Conservation (phyloP, 2,888 invertebrate species). For the Callyntrura guangdongensis region DNA sequence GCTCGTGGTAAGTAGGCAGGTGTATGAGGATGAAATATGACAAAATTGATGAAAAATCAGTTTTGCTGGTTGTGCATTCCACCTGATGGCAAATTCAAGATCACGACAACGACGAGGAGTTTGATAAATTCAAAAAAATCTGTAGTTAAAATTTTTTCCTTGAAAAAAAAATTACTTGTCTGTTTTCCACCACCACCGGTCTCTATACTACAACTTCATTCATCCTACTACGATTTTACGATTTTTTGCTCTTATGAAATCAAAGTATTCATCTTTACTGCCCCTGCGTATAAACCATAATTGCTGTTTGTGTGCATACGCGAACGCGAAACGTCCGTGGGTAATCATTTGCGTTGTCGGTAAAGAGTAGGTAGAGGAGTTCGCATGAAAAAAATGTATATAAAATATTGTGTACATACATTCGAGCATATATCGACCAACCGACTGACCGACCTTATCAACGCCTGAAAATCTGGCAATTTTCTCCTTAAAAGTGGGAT, state of each 20-base stretch:
- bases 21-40: conserved; percentile 48
- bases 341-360: too few relatives aligned
- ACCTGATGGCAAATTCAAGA: conserved; percentile 66
- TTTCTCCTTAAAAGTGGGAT: conserved; percentile 53
- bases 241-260: background rate
- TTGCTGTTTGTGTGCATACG: background rate
- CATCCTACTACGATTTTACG: background rate
- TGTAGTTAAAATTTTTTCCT: background rate
- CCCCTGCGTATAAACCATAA: conserved; percentile 40
- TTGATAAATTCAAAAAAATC: conserved; percentile 14
- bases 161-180: background rate
- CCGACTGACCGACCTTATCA: conserved; percentile 59
- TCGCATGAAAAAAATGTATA: background rate
- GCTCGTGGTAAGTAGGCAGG: conserved; percentile 17
- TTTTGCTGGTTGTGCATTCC: conserved; percentile 1
- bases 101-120: conserved; percentile 3
- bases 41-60: conserved; percentile 26
- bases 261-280: background rate
- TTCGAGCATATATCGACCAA: background rate
- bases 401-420: background rate
- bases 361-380: background rate
- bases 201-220: background rate
- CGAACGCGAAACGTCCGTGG: background rate
- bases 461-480: conserved; percentile 48
- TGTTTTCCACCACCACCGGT: background rate